Base-by-base conservation (phyloP, 2,888 invertebrate species). In the Stenchaetothrips biformis region DNA sequence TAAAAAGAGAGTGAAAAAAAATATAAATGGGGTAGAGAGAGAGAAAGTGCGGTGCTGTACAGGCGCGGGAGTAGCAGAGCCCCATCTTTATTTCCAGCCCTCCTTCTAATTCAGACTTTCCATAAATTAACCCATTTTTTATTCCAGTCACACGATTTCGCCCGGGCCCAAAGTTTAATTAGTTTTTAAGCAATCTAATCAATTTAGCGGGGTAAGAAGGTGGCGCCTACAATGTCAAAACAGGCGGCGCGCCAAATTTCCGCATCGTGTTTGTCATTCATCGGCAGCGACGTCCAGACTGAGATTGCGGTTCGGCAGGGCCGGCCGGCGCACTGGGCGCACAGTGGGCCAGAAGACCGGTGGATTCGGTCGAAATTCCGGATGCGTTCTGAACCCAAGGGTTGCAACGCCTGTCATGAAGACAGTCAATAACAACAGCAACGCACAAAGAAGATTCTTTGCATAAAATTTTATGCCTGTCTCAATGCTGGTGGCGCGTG, bases 41-140 rank as follows among this genome's bases (percentile, higher is more conserved):
- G 79, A 79, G 80, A 80, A 79, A 80, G 77, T 82, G 83, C 80
- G 82, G 82, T 82, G 80, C 81, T 80, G 80, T 79, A 81, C 80
- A 81, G 80, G 81, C 80, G 81, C 78, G 48, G 81, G 79, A 79
- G 81, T 80, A 78, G 77, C 79, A 79, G 79, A 74, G 80, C 77
- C 74, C 81, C 67, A 25, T 74, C 67, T 74, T 74, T 74, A 74
- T 74, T 74, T 21, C 59, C 62, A 77, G 77, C 59, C 77, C 67
- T 74, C 67, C 67, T 25, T 74, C 67, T 74, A 74, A 74, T 74
- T 74, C 67, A 25, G 67, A 74, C 67, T 74, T 74, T 74, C 67
- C 67, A 74, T 74, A 74, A 74, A 74, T 74, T 74, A 74, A 74
- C 67, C 67, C 67, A 74, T 74, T 74, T 74, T 74, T 74, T 74